A percentile compares a stretch with the other conserved stretches of the same genome.
Conservation (phyloP, 2,113 vertebrate species). For the Apteryx owenii region DNA sequence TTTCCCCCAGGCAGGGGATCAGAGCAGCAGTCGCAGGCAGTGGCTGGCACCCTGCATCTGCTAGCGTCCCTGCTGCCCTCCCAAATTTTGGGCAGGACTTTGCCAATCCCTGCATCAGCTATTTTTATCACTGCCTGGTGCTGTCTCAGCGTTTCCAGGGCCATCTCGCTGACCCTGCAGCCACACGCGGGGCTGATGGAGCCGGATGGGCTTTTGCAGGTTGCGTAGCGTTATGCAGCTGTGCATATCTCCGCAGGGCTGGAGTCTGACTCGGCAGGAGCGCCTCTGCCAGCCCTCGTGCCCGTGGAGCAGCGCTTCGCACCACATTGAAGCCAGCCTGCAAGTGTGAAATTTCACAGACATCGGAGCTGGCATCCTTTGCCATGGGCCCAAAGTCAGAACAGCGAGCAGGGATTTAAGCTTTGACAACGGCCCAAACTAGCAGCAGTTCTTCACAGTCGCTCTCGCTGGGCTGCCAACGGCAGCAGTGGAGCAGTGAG, state of each 20-base stretch:
- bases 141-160: neutral
- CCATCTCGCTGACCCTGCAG: neutral
- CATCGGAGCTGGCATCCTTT: neutral
- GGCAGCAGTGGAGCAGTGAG: neutral
- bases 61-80: neutral
- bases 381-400: neutral
- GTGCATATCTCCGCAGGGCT: neutral
- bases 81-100: neutral
- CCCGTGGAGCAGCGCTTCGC: neutral
- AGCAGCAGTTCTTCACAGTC: neutral
- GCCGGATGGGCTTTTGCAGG: neutral
- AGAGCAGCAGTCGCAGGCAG: neutral
- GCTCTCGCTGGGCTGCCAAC: neutral
- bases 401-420: neutral
- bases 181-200: neutral
- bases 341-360: accelerated
- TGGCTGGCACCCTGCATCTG: neutral
- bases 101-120: neutral
- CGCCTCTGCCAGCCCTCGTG: neutral
- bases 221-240: neutral
- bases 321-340: accelerated
- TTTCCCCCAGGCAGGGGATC: neutral
- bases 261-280: neutral
- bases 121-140: accelerated
- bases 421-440: neutral